Evolutionary conservation across 92 coral and sea anemone genomes (phyloP).

Genomic region (Porites lobata): DNA sequence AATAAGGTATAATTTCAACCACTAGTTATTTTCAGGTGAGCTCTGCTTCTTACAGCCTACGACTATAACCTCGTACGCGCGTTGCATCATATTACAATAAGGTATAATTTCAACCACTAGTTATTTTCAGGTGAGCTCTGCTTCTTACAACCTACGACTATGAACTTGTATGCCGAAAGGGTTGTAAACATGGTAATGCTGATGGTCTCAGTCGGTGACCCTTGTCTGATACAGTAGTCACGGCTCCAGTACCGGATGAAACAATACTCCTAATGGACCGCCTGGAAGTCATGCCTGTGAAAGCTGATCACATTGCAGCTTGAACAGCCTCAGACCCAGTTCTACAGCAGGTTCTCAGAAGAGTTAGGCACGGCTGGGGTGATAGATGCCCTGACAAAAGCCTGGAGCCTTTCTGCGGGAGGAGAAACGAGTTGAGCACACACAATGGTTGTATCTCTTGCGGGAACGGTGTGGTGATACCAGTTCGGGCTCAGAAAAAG

Average conservation of each 20-base stretch:
- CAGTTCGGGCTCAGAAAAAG: background rate
- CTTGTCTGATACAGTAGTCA: background rate
- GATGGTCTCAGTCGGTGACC: constrained; percentile 51
- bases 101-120: no score
- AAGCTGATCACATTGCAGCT: constrained; percentile 26
- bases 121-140: background rate
- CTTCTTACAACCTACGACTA: constrained; percentile 39
- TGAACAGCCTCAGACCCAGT: constrained; percentile 21
- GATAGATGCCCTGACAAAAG: constrained; percentile 20
- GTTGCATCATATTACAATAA: no score
- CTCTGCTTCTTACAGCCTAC: background rate
- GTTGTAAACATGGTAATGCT: background rate
- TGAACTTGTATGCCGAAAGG: constrained; percentile 15
- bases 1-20: no score
- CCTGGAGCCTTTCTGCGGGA: constrained; percentile 8
- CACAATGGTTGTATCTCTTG: constrained; percentile 12
- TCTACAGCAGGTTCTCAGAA: constrained; percentile 11
- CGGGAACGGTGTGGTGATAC: background rate
- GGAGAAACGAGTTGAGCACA: constrained; percentile 8
- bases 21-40: constrained; percentile 25
- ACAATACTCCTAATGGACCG: constrained; percentile 8
- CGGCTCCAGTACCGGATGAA: constrained; percentile 19
- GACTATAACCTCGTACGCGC: no score
- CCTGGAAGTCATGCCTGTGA: constrained; percentile 17
- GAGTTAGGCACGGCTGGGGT: constrained; percentile 24